These are phyloP conservation scores for Heterodera filipjevi DNA, from an alignment of 2,888 invertebrate species.

Conservation along the genomic window DNA sequence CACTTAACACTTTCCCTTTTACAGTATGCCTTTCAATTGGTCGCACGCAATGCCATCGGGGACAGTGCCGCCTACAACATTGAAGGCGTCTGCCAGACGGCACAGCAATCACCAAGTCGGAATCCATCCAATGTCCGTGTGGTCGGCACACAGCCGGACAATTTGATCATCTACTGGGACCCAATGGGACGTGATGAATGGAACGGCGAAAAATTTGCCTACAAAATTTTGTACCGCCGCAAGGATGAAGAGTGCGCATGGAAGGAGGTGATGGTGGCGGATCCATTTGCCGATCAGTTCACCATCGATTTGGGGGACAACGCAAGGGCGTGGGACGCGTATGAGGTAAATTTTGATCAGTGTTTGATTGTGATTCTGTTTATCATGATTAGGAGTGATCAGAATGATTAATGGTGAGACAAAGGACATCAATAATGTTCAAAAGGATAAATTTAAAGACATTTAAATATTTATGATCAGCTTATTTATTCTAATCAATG, in stretches of 20 bases:
- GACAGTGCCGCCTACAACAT: conserved; percentile 54
- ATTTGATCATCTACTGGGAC: conserved; percentile 93
- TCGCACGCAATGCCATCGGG: conserved; percentile 82
- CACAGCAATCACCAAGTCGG: conserved; percentile 83
- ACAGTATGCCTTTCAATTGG: conserved; percentile 88
- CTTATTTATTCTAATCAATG: no score
- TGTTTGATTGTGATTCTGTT: no score
- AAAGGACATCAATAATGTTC: no score
- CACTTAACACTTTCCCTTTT: conserved; percentile 21
- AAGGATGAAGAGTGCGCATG: conserved; percentile 48
- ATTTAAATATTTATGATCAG: no score
- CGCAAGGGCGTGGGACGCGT: conserved; percentile 88
- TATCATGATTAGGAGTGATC: no score
- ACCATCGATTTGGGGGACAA: conserved; percentile 72
- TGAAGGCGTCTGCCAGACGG: conserved; percentile 76
- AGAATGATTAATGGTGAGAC: no score
- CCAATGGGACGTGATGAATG: conserved; percentile 95
- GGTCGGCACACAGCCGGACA: conserved; percentile 82
- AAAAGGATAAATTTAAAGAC: no score
- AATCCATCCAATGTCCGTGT: conserved; percentile 92
- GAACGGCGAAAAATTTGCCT: conserved; percentile 90
- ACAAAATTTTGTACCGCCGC: conserved; percentile 70
- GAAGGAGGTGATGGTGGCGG: conserved; percentile 56
- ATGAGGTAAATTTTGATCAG: conserved; percentile 74
- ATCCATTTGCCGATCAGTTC: conserved; percentile 70